phyloP scores from a whole-genome alignment of 2,888 invertebrate species.

The Dynastes maya region DNA sequence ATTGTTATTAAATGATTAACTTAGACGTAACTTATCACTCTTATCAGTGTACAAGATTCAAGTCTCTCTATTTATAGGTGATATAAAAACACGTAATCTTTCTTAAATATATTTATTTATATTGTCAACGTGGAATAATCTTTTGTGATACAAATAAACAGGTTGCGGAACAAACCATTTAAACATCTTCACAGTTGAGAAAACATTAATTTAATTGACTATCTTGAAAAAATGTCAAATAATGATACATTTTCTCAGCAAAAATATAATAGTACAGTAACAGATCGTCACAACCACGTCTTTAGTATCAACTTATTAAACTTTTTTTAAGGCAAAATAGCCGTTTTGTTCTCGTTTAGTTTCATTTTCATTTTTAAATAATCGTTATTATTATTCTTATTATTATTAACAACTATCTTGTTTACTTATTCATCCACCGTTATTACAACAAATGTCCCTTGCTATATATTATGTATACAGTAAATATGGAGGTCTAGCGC shows the following conservation, averaged over 20 bases:
- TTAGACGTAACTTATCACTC: too few species aligned
- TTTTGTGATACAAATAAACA: slow-evolving; percentile 47
- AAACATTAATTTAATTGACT: slow-evolving; percentile 52
- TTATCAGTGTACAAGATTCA: too few species aligned
- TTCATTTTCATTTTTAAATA: slow-evolving; percentile 1
- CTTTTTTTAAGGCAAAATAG: slow-evolving; percentile 29
- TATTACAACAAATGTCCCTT: slow-evolving; percentile 27
- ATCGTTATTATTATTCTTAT: too few species aligned
- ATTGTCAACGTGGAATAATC: slow-evolving; percentile 67
- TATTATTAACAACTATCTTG: slow-evolving; percentile 34
- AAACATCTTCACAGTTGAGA: slow-evolving; percentile 44
- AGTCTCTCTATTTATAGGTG: too few species aligned
- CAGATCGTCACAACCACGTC: slow-evolving; percentile 50
- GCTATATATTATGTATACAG: slow-evolving; percentile 31
- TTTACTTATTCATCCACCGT: slow-evolving; percentile 21
- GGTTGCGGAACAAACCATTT: slow-evolving; percentile 42
- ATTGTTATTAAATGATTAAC: too few species aligned
- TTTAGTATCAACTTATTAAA: slow-evolving; percentile 39
- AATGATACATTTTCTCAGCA: slow-evolving; percentile 33
- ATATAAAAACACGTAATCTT: slow-evolving; percentile 28
- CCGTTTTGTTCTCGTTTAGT: slow-evolving; percentile 34
- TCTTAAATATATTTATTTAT: slow-evolving; percentile 68
- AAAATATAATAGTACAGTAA: slow-evolving; percentile 43
- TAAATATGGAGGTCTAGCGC: slow-evolving; percentile 14
- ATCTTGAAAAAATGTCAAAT: slow-evolving; percentile 40